These are phyloP conservation scores for Hippocampus zosterae DNA, from an alignment of 2,113 vertebrate species.

Conservation along the genomic window DNA sequence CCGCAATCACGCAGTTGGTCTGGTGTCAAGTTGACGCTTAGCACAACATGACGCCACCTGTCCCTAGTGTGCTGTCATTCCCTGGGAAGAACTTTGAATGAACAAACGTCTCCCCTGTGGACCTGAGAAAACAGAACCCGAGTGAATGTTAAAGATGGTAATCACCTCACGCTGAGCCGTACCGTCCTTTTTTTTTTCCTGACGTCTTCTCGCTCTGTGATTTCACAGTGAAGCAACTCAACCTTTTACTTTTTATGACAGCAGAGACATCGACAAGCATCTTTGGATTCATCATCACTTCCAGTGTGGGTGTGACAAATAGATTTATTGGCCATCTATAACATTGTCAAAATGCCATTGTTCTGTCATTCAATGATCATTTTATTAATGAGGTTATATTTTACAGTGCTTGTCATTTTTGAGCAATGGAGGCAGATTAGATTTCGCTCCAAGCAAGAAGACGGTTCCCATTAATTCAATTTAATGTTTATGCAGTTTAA, in stretches of 20 bases:
- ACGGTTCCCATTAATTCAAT: not conserved
- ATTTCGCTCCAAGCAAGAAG: not conserved
- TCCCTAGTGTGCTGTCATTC: slow-evolving; percentile 56
- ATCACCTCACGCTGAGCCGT: slow-evolving; percentile 48
- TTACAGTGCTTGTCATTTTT: not conserved
- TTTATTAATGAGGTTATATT: not conserved
- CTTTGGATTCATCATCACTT: not conserved
- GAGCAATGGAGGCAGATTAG: not conserved
- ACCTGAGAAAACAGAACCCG: slow-evolving; percentile 48
- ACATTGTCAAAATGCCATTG: not conserved
- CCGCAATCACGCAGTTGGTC: slow-evolving; percentile 37
- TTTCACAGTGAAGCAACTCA: slow-evolving; percentile 20
- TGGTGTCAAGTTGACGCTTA: slow-evolving; percentile 36
- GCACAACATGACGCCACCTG: slow-evolving; percentile 42
- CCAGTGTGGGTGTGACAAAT: not conserved
- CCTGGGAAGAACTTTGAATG: slow-evolving; percentile 59
- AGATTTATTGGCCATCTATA: not conserved
- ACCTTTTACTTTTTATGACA: slow-evolving; percentile 22
- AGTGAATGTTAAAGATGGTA: slow-evolving; percentile 66
- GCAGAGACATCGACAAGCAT: slow-evolving; percentile 7
- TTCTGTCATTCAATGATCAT: not conserved
- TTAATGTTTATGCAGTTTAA: not conserved
- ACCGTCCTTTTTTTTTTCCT: not conserved
- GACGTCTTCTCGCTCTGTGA: slow-evolving; percentile 24
- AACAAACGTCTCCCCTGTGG: slow-evolving; percentile 53